Evolutionary conservation across 2,113 vertebrate genomes (phyloP), one percentile per base, ranked within the genome.

Genomic region (Atlantisia rogersi): DNA sequence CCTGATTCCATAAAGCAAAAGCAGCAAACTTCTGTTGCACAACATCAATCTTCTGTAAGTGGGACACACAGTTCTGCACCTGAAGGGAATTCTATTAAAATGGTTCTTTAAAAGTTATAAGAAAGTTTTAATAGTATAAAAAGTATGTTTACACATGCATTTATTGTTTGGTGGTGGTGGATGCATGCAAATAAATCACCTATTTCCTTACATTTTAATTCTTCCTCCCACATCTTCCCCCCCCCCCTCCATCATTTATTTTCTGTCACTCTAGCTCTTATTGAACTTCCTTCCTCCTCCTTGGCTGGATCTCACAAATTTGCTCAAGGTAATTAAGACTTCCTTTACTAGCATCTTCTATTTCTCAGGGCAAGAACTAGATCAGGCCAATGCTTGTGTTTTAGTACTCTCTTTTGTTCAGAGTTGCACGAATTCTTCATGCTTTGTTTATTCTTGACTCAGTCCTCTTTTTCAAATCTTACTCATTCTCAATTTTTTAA

Each of bases 201-300:
- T 46, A 6, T 75, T 92, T 78, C 68, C 52, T 70, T 90, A 77
- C 71, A 59, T 84, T 81, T 87, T 93, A 84, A 93, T 86, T 81
- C 52, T 88, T 92, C 48, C 77, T 83, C n/a, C 53, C 53, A 21
- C 48, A 48, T 22, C 48, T n/a, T n/a, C n/a, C n/a, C 35, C 11
- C 0, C 2, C 14, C 7, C 17, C 35, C 10, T 1, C 0, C 77
- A 22, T 68, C 75, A 96, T 84, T 97, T 79, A 59, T 84, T 91
- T 69, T 69, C 88, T 76, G 28, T 88, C 69, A 46, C 91, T 71
- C 35, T 76, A 98, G 96, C 97, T 94, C 93, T 97, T 96, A 42
- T 95, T 92, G 96, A 98, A 92, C 96, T 97, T 95, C 97, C 97
- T 82, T 97, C 98, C 94, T 98, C 98, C 77, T 97, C 98, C 91